Percentiles rank a stretch among this genome's conserved stretches.
These are phyloP conservation scores for Eulemur rufifrons DNA, from an alignment of 2,113 vertebrate genomes.

Conservation along the genomic window DNA sequence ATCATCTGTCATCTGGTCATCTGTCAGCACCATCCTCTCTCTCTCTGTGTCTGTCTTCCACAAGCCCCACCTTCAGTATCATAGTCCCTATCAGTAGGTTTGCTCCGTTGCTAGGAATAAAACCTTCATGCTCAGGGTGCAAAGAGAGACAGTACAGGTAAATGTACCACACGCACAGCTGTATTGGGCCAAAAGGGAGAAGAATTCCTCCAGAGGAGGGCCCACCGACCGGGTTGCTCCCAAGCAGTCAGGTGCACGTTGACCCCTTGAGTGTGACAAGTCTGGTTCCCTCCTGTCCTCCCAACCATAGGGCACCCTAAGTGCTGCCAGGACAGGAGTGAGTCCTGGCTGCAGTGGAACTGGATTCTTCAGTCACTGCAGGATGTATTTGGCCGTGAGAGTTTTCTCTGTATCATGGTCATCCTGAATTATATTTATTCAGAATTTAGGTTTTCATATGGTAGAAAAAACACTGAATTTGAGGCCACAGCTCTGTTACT, in stretches of 20 bases:
- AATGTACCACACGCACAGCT: fast-evolving
- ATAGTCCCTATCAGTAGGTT: not conserved
- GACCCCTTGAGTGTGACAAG: not conserved
- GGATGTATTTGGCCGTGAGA: not conserved
- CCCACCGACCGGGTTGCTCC: not conserved
- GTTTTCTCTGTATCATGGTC: not conserved
- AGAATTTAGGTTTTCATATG: not conserved
- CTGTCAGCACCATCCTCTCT: not conserved
- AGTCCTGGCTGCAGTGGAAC: not conserved
- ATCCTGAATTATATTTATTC: not conserved
- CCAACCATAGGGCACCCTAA: no score
- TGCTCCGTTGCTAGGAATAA: not conserved
- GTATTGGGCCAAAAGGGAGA: not conserved
- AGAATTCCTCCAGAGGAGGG: not conserved
- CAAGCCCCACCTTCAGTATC: not conserved
- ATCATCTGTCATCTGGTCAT: not conserved
- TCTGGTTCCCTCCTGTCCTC: not conserved
- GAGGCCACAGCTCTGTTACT: not conserved
- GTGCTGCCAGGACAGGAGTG: fast-evolving
- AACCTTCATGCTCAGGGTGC: not conserved
- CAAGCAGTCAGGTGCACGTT: no score
- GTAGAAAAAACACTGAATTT: not conserved
- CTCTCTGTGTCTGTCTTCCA: not conserved
- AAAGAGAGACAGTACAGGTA: not conserved
- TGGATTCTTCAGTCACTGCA: fast-evolving